Base-by-base conservation (phyloP, 2,888 invertebrate genomes). In the Lymantria monacha region DNA sequence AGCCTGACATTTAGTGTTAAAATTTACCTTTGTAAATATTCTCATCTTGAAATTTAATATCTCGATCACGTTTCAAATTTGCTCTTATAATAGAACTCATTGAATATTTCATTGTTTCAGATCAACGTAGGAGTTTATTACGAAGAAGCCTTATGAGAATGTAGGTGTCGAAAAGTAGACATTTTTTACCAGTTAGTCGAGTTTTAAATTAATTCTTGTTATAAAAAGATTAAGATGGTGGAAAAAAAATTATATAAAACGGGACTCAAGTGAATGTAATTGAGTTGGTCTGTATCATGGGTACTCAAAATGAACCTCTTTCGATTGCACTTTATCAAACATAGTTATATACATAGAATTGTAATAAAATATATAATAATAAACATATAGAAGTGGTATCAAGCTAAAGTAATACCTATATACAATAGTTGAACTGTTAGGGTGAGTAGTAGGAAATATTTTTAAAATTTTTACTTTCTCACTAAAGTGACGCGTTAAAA, bases 51-150 rank as follows among this genome's bases (percentile, higher is more conserved):
- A 22, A 22, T 22, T 22, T 22, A 22, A 5, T 22, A 22, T 22
- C 22, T 22, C 22, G 22, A 22, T 22, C 22, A 22, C 22, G 22
- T 22, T 22, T 22, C 22, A 22, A 22, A 22, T 22, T 22, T 22
- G 2, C 22, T 22, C 22, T 22, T 22, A 5, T 22, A 22, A 22
- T 22, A 22, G 22, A 22, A 22, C 22, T 22, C 22, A 22, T 22
- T 22, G 22, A 22, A 22, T 22, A 22, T 22, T 22, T 22, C 22
- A 22, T 22, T 22, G 22, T 87, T 87, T 64, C 89, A 91, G 90
- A 88, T 89, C 86, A 88, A 87, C 83, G 88, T 90, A 90, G 91
- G 89, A 91, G 91, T 90, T 90, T 89, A 90, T 87, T 81, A 86
- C 74, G 81, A 90, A 89, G 88, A 87, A 91, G 91, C 91, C 91